Conservation (phyloP, 1,140 invertebrate genomes). For the Plodia interpunctella region DNA sequence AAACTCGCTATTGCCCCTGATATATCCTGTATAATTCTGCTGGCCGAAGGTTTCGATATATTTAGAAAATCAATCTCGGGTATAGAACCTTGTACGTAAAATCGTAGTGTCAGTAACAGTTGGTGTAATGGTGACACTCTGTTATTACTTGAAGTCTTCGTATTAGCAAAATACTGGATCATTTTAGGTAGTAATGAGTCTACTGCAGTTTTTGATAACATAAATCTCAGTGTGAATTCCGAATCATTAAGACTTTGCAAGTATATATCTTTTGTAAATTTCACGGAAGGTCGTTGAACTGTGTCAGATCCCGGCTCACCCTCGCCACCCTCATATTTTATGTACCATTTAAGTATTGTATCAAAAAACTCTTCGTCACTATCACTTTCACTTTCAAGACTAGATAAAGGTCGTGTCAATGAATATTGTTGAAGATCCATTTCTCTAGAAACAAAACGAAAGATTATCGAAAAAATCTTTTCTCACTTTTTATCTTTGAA, state of each 20-base stretch:
- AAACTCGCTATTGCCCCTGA: neutral
- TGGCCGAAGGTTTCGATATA: neutral
- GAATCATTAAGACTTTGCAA: neutral
- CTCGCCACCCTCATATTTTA: neutral
- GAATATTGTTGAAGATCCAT: neutral
- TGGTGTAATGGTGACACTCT: neutral
- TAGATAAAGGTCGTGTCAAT: neutral
- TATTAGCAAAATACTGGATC: neutral
- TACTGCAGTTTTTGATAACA: neutral
- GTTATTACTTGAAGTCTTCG: neutral
- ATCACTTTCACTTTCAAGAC: neutral
- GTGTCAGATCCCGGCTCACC: no score
- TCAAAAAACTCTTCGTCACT: neutral
- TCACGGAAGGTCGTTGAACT: no score
- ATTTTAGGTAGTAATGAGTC: neutral
- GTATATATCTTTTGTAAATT: neutral
- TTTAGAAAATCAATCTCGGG: neutral
- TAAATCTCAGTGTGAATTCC: neutral
- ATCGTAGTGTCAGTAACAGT: neutral
- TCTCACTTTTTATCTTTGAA: no score
- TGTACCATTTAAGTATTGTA: conserved; percentile 4
- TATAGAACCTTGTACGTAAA: neutral
- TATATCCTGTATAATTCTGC: conserved; percentile 1
- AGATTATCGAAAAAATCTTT: no score
- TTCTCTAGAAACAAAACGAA: no score